Base-by-base conservation (phyloP, 2,797 vertebrate genomes). In the Pempheris klunzingeri region DNA sequence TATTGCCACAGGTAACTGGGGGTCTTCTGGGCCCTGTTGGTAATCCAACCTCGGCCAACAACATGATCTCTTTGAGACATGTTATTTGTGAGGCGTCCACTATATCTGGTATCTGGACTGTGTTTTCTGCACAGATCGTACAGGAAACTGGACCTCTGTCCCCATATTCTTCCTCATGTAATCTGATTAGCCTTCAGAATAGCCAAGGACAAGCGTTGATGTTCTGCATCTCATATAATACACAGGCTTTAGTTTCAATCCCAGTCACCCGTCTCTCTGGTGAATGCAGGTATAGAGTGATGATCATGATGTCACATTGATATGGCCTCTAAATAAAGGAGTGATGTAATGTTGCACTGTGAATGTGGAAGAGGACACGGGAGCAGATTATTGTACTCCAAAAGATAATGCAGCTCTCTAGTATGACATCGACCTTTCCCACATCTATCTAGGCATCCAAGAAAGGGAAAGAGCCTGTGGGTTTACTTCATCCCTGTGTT, bases 221-320 rank as follows among this genome's bases (percentile, higher is more conserved):
- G 74, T 72, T 82, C 70, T 86, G 75, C 81, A 75, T 87, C 71
- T 87, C 80, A 80, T 84, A 85, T 76, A 84, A 90, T 87, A 81
- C 63, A 43, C 15, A 36, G 69, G 78, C 75, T 91, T 80, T 62
- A 84, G 88, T 92, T 92, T 90, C 87, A 85, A 57, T 77, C 80
- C 70, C 41, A 69, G 78, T 52, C 46, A 63, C 53, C 59, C 47
- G 22, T 77, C 83, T 87, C 78, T 73, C 64, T 70, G 67, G 75
- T 90, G 85, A 92, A 88, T 84, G 85, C 74, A 86, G 84, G 82
- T 88, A 90, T 81, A 84, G 84, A 87, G 78, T 85, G 79, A 87
- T 87, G 84, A 67, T 85, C 73, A 73, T 87, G 88, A 92, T 89
- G 90, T 91, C 84, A 90, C 90, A 80, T 87, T 88, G 87, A 92